Base-by-base conservation (phyloP, 1,140 invertebrate genomes). In the Doryteuthis pealeii region DNA sequence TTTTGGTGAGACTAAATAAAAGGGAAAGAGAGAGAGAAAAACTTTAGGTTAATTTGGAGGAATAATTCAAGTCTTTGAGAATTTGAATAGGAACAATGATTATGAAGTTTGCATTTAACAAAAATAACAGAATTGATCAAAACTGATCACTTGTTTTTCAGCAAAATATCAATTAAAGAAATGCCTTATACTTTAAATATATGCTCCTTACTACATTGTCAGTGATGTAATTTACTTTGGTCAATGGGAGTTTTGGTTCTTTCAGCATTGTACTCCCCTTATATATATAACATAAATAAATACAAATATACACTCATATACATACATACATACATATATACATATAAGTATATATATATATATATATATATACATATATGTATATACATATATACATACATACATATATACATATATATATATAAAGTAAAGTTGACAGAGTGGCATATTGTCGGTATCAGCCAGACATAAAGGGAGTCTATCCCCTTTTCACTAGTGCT, bases 1-100 rank as follows among this genome's bases (percentile, higher is more conserved):
- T 80, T 74, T 87, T 86, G 12, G 83, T 89, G 71, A 89, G 76
- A 71, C 87, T 84, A 28, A 62, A 8, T 14, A 6, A 62, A 28
- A 1, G 54, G 18, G 18, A 22, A 28, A 58, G 10, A 62, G 18
- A 62, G 18, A 62, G 6, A 62, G 18, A 62, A 6, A 22, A 62
- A 62, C 45, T 49, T 49, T 22, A 49, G 12, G 22, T 49, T 22
- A 49, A 49, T 49, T 15, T 49, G 22, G 22, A 49, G 12, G 12
- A 49, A 22, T 49, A 22, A 22, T 49, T 49, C 22, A 12, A 12
- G 22, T 15, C 45, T 22, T 1, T 49, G 10, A 12, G 4, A 58
- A 22, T n/a, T 4, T 10, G 18, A 28, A 3, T 58, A 4, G 4
- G 4, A 58, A 58, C 5, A 22, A 58, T 58, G 18, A 1, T 62